Percentiles rank a stretch among this genome's conserved stretches.
Evolutionary conservation across 2,113 vertebrate species (phyloP).

Genomic region (Syngnathus scovelli): DNA sequence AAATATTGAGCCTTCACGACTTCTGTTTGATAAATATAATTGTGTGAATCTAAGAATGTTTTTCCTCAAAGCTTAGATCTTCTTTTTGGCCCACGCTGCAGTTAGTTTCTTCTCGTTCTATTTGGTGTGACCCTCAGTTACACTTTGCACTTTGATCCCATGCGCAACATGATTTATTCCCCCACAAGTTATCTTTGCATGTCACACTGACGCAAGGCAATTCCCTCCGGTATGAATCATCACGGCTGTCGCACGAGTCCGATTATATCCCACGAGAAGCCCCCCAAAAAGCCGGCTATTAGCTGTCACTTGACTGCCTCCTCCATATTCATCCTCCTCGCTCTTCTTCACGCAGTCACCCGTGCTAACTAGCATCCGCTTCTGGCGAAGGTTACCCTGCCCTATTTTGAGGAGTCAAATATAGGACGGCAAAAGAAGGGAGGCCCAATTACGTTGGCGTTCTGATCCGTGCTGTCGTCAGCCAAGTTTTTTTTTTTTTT

Average conservation of each 20-base stretch:
- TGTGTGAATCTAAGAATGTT: too few relatives aligned
- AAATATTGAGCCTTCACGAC: too few relatives aligned
- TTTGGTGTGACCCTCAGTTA: not conserved
- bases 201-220: slow-evolving; percentile 2
- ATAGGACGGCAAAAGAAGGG: slow-evolving; percentile 55
- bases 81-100: too few relatives aligned
- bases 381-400: slow-evolving; percentile 64
- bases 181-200: not conserved
- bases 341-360: slow-evolving; percentile 43
- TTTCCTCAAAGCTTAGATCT: too few relatives aligned
- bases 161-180: slow-evolving; percentile 1
- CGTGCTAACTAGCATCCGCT: slow-evolving; percentile 48
- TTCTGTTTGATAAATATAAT: too few relatives aligned
- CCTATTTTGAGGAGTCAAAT: slow-evolving; percentile 68
- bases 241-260: slow-evolving; percentile 11
- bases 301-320: slow-evolving; percentile 27
- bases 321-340: slow-evolving; percentile 27
- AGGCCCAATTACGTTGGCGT: slow-evolving; percentile 55
- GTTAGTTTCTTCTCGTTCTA: not conserved
- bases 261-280: not conserved
- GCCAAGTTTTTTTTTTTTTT: slow-evolving; percentile 22
- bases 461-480: slow-evolving; percentile 49
- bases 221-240: not conserved
- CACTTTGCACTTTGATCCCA: slow-evolving; percentile 8
- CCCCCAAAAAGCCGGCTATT: slow-evolving; percentile 9